Conservation (phyloP, 92 coral and sea anemone species). For the Phenganax marumi region DNA sequence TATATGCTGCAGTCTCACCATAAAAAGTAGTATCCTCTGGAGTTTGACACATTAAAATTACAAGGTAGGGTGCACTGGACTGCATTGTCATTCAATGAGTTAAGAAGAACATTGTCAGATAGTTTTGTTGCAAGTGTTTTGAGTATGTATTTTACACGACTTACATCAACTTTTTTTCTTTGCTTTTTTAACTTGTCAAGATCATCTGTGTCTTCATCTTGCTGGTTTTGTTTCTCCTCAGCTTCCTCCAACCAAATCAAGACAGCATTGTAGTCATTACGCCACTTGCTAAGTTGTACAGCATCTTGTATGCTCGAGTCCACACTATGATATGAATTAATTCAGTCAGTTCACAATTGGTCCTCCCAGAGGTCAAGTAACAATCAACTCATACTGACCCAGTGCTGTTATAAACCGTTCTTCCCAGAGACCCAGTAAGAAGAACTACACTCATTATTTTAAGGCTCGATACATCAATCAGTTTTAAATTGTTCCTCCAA, state of each 20-base stretch:
- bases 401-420: not conserved
- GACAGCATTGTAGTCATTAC: slow-evolving; percentile 33
- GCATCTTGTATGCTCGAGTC: slow-evolving; percentile 33
- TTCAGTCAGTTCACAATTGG: not conserved
- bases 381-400: too few relatives aligned
- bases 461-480: not conserved
- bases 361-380: too few relatives aligned
- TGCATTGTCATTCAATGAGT: too few relatives aligned
- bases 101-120: too few relatives aligned
- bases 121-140: too few relatives aligned
- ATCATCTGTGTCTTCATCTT: slow-evolving; percentile 28
- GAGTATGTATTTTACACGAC: too few relatives aligned
- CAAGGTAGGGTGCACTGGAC: too few relatives aligned
- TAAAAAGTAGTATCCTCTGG: too few relatives aligned
- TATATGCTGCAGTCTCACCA: too few relatives aligned
- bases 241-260: slow-evolving; percentile 62
- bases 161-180: slow-evolving; percentile 24
- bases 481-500: not conserved
- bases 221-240: slow-evolving; percentile 60
- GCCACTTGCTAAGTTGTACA: slow-evolving; percentile 30
- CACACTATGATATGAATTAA: not conserved
- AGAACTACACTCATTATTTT: not conserved
- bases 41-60: too few relatives aligned
- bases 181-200: slow-evolving; percentile 38
- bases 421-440: not conserved